phyloP scores from a whole-genome alignment of 2,113 vertebrate species.

The Motacilla tschutschensis region DNA sequence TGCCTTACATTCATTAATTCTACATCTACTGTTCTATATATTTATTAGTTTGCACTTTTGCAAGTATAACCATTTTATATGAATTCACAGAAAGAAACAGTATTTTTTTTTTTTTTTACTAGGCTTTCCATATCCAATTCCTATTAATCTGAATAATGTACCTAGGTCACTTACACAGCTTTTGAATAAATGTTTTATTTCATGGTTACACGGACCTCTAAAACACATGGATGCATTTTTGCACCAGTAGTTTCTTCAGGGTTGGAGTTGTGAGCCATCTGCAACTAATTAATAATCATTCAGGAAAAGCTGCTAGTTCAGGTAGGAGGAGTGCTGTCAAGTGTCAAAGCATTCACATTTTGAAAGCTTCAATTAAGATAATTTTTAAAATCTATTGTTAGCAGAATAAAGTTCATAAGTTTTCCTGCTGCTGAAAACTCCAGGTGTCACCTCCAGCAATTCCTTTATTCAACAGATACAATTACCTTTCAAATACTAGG shows the following conservation, averaged over 20 bases:
- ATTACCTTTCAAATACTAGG: background rate
- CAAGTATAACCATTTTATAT: background rate
- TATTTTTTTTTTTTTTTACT: background rate
- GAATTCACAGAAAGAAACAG: background rate
- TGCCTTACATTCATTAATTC: background rate
- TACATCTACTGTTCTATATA: background rate
- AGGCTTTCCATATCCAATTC: background rate
- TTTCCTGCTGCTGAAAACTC: background rate
- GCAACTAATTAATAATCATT: background rate
- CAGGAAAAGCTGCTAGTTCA: slow-evolving; percentile 9
- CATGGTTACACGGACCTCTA: background rate
- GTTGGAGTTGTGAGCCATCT: background rate
- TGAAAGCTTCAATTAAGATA: slow-evolving; percentile 48
- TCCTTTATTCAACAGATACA: background rate
- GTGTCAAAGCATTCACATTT: slow-evolving; percentile 36
- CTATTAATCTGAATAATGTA: background rate
- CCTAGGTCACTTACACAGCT: background rate
- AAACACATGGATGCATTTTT: background rate
- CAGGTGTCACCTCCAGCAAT: background rate
- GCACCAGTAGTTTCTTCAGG: background rate
- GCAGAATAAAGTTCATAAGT: background rate
- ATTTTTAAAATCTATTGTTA: slow-evolving; percentile 44
- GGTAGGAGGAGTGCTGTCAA: slow-evolving; percentile 21
- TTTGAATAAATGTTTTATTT: background rate
- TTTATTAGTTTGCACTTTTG: background rate